phyloP scores from a whole-genome alignment of 2,888 invertebrate species.

The Charanyca ferruginea region DNA sequence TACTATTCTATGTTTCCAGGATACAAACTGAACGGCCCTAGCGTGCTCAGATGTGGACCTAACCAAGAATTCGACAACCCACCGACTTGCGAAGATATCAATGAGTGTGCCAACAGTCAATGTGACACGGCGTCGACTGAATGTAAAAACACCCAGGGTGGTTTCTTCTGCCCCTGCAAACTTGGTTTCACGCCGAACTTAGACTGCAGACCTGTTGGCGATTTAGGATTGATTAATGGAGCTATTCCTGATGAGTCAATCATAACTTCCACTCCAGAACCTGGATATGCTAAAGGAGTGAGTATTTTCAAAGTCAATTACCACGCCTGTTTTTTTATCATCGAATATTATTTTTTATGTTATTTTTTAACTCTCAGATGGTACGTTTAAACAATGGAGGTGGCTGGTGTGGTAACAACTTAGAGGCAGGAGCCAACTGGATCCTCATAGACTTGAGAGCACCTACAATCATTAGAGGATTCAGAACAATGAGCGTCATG shows the following conservation, averaged over 20 bases:
- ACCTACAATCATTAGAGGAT: constrained; percentile 96
- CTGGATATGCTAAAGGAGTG: constrained; percentile 95
- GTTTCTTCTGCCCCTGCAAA: constrained; percentile 97
- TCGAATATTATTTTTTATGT: neutral
- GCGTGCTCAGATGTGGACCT: constrained; percentile 96
- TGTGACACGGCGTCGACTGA: constrained; percentile 97
- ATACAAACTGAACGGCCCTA: constrained; percentile 96
- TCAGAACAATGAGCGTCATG: constrained; percentile 97
- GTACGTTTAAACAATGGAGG: constrained; percentile 95
- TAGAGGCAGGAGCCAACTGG: constrained; percentile 97
- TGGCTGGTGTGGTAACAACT: constrained; percentile 97
- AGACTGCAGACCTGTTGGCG: constrained; percentile 97
- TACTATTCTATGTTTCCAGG: constrained; percentile 86
- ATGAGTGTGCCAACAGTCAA: constrained; percentile 97
- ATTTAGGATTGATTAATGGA: constrained; percentile 96
- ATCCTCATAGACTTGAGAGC: constrained; percentile 96
- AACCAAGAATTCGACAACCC: constrained; percentile 95
- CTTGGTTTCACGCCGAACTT: constrained; percentile 96
- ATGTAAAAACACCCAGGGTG: constrained; percentile 96
- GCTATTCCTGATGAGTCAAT: constrained; percentile 98
- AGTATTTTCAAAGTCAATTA: constrained; percentile 71
- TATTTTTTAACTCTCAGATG: constrained; percentile 90
- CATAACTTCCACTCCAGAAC: constrained; percentile 95
- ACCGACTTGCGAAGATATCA: constrained; percentile 97
- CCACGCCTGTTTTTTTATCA: neutral